A percentile compares a stretch with the other conserved stretches of the same genome.
Evolutionary conservation across 2,113 vertebrate species (phyloP).

Genomic region (Corythornis cristatus): DNA sequence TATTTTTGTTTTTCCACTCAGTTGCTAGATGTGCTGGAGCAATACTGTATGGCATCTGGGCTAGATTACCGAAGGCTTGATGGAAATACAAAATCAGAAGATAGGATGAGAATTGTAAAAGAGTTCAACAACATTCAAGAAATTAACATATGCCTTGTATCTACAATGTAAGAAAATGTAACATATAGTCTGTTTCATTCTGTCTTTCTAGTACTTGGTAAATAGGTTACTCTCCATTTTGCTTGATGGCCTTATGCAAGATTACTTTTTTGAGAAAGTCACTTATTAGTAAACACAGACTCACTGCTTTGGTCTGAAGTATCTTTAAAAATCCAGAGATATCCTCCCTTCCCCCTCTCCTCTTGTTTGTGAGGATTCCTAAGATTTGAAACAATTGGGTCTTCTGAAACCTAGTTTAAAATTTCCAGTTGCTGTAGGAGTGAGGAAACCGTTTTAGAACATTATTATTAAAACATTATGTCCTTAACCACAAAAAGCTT

Average conservation of each 20-base stretch:
- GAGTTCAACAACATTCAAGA: conserved; percentile 90
- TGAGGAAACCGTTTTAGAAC: not conserved
- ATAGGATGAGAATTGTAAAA: conserved; percentile 89
- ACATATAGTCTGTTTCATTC: not conserved
- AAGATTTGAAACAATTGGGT: not conserved
- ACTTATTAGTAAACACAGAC: not conserved
- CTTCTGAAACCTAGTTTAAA: not conserved
- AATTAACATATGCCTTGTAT: conserved; percentile 93
- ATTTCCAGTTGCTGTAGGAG: not conserved
- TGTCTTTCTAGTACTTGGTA: conserved; percentile 13
- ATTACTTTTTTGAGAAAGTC: conserved; percentile 23
- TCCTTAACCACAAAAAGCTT: not conserved
- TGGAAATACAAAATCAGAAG: conserved; percentile 91
- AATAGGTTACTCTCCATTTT: not conserved
- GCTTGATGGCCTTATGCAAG: not conserved
- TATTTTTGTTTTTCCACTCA: conserved; percentile 10
- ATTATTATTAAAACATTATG: not conserved
- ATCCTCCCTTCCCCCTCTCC: not conserved
- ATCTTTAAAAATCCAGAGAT: not conserved
- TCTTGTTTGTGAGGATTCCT: not conserved
- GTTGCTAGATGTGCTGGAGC: conserved; percentile 91
- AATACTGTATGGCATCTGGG: conserved; percentile 93
- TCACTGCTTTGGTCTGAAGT: not conserved
- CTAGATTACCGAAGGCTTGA: conserved; percentile 92
- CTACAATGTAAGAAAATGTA: conserved; percentile 89